These are phyloP conservation scores for Falco columbarius DNA, from an alignment of 2,797 vertebrate species.

Conservation along the genomic window DNA sequence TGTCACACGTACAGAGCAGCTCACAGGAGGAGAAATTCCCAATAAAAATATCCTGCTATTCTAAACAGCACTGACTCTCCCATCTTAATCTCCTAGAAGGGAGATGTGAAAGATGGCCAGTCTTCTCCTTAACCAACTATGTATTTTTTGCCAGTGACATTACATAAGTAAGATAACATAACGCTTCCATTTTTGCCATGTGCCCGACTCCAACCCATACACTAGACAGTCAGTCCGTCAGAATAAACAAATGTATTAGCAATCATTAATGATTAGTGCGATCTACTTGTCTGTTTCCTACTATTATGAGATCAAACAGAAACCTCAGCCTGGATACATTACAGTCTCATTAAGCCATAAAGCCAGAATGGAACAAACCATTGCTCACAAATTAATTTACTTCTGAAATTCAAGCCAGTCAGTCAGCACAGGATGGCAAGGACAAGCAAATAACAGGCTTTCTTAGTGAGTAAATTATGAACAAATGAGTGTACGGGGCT, in stretches of 20 bases:
- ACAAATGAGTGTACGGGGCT: slow-evolving; percentile 10
- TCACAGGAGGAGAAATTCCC: neutral
- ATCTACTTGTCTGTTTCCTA: slow-evolving; percentile 29
- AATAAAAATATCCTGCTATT: neutral
- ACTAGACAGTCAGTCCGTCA: neutral
- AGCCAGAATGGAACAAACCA: slow-evolving; percentile 29
- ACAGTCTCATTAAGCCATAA: slow-evolving; percentile 41
- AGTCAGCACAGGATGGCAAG: neutral
- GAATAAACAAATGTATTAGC: neutral
- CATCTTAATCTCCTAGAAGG: neutral
- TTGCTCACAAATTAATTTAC: slow-evolving; percentile 47
- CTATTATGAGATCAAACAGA: slow-evolving; percentile 17
- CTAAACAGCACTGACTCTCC: neutral
- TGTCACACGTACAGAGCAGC: neutral
- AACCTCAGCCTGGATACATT: slow-evolving; percentile 29
- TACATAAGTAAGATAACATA: neutral
- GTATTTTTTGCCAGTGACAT: neutral
- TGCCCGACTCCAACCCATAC: neutral
- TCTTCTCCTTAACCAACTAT: neutral
- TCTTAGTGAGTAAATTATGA: neutral
- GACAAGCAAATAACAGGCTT: slow-evolving; percentile 8
- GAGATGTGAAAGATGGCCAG: neutral
- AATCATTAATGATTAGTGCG: neutral
- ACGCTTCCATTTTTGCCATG: neutral
- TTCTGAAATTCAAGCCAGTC: slow-evolving; percentile 50